Evolutionary conservation across 2,797 vertebrate genomes (phyloP).

Genomic region (Acanthurus leucopareius): DNA sequence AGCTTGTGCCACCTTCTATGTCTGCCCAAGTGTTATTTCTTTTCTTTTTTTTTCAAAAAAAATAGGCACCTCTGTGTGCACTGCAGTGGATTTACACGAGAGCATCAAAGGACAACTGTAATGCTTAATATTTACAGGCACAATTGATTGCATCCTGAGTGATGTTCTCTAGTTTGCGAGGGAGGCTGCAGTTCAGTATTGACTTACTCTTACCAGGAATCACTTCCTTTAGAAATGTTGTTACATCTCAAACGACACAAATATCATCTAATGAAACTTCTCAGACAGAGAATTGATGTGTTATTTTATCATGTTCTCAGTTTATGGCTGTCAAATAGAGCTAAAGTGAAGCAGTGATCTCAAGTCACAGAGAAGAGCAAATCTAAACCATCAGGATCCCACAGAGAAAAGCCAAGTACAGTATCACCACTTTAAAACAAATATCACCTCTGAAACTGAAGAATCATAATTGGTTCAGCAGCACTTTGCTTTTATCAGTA

Average conservation of each 20-base stretch:
- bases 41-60: too few relatives aligned
- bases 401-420: conserved; percentile 20
- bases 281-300: conserved; percentile 31
- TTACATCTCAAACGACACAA: conserved; percentile 18
- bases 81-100: neutral
- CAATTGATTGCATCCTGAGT: conserved; percentile 26
- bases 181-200: conserved; percentile 26
- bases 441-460: conserved; percentile 30
- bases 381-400: conserved; percentile 19
- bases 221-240: neutral
- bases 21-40: neutral
- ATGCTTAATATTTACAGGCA: conserved; percentile 35
- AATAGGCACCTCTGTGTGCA: neutral
- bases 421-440: conserved; percentile 28
- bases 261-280: conserved; percentile 37
- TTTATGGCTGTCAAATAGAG: conserved; percentile 16
- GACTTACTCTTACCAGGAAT: conserved; percentile 22
- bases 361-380: neutral
- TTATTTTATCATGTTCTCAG: conserved; percentile 44
- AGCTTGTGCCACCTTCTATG: neutral
- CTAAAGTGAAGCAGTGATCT: conserved; percentile 20
- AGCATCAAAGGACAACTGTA: conserved; percentile 21
- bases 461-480: conserved; percentile 8
- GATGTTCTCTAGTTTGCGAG: conserved; percentile 21
- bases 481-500: conserved; percentile 30